A percentile compares a stretch with the other conserved stretches of the same genome.
These are phyloP conservation scores for Neolamprologus hecqui DNA, from an alignment of 2,113 vertebrate species.

Conservation along the genomic window DNA sequence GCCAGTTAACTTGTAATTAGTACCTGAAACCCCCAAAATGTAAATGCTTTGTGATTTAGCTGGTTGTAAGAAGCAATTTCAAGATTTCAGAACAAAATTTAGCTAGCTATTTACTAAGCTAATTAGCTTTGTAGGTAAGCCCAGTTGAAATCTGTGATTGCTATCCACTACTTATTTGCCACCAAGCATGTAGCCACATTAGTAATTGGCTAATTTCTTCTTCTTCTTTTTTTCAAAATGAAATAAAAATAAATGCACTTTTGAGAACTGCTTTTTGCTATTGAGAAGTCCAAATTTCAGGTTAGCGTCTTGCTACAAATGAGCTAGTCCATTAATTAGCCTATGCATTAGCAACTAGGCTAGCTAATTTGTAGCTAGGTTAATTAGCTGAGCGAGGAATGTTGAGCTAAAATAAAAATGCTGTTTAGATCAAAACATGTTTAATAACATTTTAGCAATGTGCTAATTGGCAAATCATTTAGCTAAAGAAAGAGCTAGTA, in stretches of 20 bases:
- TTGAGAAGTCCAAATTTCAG: background rate
- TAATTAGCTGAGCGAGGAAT: background rate
- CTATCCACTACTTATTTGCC: background rate
- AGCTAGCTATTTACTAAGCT: background rate
- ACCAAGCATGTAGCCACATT: background rate
- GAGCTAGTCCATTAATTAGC: background rate
- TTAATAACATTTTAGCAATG: background rate
- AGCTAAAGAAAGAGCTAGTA: no score
- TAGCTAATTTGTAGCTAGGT: background rate
- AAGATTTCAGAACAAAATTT: background rate
- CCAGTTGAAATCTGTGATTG: background rate
- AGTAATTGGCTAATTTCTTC: background rate
- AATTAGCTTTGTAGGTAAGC: background rate
- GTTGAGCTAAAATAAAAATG: background rate
- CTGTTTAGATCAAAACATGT: background rate
- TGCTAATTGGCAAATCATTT: background rate
- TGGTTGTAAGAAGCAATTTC: background rate
- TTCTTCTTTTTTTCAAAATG: background rate
- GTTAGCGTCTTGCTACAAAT: background rate
- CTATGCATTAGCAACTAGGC: background rate
- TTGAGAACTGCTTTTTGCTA: background rate
- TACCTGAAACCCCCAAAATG: background rate
- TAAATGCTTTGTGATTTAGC: background rate
- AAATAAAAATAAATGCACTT: background rate
- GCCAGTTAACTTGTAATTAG: background rate